Evolutionary conservation across 1,140 invertebrate species (phyloP).

Genomic region (Leptinotarsa undecemlineata): DNA sequence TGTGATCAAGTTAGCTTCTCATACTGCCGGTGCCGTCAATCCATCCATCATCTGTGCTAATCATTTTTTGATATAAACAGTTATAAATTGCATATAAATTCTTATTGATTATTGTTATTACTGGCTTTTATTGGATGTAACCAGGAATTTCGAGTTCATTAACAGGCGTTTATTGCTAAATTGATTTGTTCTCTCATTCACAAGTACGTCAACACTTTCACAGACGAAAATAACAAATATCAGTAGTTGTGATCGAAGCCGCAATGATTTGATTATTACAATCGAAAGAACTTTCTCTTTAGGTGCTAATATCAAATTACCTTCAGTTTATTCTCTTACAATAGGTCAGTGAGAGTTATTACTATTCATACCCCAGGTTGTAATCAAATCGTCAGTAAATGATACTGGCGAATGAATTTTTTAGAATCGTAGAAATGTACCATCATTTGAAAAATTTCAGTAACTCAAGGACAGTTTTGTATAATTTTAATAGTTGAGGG

Average conservation of each 20-base stretch:
- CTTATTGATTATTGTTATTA: slow-evolving; percentile 53
- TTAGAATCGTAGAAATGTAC: too few relatives aligned
- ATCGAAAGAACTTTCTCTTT: too few relatives aligned
- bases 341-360: too few relatives aligned
- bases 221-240: neutral
- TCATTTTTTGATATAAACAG: slow-evolving; percentile 54
- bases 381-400: too few relatives aligned
- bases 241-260: neutral
- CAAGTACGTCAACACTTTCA: slow-evolving; percentile 17
- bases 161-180: slow-evolving; percentile 23
- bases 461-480: too few relatives aligned
- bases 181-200: slow-evolving; percentile 26
- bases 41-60: slow-evolving; percentile 52
- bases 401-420: too few relatives aligned
- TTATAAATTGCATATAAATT: slow-evolving; percentile 52
- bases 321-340: too few relatives aligned
- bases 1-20: slow-evolving; percentile 47
- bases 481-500: too few relatives aligned
- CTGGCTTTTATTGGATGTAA: slow-evolving; percentile 48
- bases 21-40: slow-evolving; percentile 48
- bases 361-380: too few relatives aligned
- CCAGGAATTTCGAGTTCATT: slow-evolving; percentile 25
- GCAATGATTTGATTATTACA: neutral
- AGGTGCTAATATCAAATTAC: too few relatives aligned
- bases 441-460: too few relatives aligned